Base-by-base conservation (phyloP, 2,797 vertebrate species). In the Poecilia velifera region DNA sequence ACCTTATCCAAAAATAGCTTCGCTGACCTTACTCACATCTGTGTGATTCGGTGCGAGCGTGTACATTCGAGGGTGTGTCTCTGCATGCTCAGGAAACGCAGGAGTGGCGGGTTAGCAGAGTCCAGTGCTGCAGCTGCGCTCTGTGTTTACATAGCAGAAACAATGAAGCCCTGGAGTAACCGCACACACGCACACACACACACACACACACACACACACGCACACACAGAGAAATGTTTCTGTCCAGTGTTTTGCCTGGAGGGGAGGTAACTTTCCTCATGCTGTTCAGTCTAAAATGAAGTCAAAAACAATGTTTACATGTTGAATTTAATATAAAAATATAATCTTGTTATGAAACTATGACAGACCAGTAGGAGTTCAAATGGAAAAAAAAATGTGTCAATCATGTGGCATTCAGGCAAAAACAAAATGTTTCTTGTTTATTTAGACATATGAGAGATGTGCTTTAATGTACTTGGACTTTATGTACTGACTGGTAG, bases 101-200 rank as follows among this genome's bases (percentile, higher is more conserved):
- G 92, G 92, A 89, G 90, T 89, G 90, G 93, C 14, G 53, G 85
- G 86, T 89, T 89, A 90, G 85, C 31, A 51, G 80, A 86, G 91
- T 94, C 87, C 83, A 90, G 53, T 79, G 70, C 73, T 86, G 88
- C 93, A 95, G 93, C 93, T 94, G 93, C 80, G 72, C 72, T 79
- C 20, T 89, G 75, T 96, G 94, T 96, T 96, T 96, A 95, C 86
- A 85, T 92, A 94, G 70, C 86, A 81, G 83, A 86, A 95, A 95
- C 94, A 96, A 96, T 95, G 93, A 93, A 90, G 80, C 77, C 79
- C 72, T 87, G 84, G 76, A 89, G 92, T 84, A 76, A 28, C 72
- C 49, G 72, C 34, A 20, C 28, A 5, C 36, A 39, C 36, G 4
- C 36, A 39, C 36, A 39, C 18, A 45, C 12, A 71, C 64, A 66